Conservation (phyloP, 2,888 invertebrate genomes). For the Brachyopa scutellaris region DNA sequence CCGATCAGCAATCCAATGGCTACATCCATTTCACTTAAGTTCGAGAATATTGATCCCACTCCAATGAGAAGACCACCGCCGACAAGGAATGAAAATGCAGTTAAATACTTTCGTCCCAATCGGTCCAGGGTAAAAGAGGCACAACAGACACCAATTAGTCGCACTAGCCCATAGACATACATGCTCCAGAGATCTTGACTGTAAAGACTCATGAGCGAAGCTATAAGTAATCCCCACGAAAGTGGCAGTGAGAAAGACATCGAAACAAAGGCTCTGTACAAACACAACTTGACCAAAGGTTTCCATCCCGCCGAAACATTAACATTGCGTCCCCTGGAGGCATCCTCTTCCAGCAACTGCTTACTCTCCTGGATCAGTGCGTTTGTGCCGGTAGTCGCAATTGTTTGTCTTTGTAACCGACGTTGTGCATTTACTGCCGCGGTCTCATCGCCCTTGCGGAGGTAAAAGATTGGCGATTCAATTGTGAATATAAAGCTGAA, state of each 20-base stretch:
- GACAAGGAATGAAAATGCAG: constrained; percentile 71
- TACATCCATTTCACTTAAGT: constrained; percentile 54
- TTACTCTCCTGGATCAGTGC: constrained; percentile 76
- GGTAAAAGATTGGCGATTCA: constrained; percentile 77
- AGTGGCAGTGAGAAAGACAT: constrained; percentile 76
- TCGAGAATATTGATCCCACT: constrained; percentile 63
- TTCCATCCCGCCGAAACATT: constrained; percentile 73
- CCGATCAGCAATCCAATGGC: constrained; percentile 52
- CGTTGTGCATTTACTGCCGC: constrained; percentile 76
- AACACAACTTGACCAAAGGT: constrained; percentile 74
- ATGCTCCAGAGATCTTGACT: neutral
- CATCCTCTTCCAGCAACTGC: constrained; percentile 75
- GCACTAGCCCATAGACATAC: constrained; percentile 60
- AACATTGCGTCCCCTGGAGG: constrained; percentile 59
- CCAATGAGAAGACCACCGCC: constrained; percentile 69
- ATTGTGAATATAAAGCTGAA: constrained; percentile 69
- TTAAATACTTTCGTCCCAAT: constrained; percentile 75
- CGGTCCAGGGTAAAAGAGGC: constrained; percentile 72
- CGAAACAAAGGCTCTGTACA: constrained; percentile 75
- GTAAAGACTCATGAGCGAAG: neutral
- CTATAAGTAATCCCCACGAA: constrained; percentile 28
- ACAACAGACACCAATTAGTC: constrained; percentile 72
- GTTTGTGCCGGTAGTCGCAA: constrained; percentile 75
- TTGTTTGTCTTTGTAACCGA: constrained; percentile 75
- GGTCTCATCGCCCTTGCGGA: constrained; percentile 75